These are phyloP conservation scores for Phenacoccus solenopsis DNA, from an alignment of 1,140 invertebrate genomes.

Conservation along the genomic window DNA sequence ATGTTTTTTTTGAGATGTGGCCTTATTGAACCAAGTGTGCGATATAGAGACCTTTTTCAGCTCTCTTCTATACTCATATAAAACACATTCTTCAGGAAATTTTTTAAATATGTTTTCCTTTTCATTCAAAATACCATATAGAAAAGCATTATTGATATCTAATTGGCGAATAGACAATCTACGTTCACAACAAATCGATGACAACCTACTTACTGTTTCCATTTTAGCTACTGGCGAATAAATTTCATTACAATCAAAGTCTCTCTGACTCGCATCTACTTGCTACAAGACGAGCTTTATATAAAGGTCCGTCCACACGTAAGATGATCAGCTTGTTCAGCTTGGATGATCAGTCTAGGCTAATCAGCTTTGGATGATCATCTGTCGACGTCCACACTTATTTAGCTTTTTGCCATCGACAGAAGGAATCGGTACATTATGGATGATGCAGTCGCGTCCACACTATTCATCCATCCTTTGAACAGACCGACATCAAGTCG, in stretches of 20 bases:
- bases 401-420: too few relatives aligned
- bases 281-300: constrained; percentile 27
- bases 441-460: too few relatives aligned
- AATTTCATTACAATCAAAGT: constrained; percentile 22
- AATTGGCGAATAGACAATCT: constrained; percentile 14
- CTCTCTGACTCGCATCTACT: constrained; percentile 25
- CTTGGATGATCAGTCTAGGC: too few relatives aligned
- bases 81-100: constrained; percentile 20
- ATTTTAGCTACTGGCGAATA: constrained; percentile 26
- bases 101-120: constrained; percentile 16
- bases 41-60: constrained; percentile 17
- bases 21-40: too few relatives aligned
- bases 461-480: too few relatives aligned
- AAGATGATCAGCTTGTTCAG: too few relatives aligned
- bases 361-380: too few relatives aligned
- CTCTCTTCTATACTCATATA: constrained; percentile 28
- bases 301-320: too few relatives aligned
- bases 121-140: constrained; percentile 23
- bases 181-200: not conserved
- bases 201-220: constrained; percentile 1
- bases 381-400: too few relatives aligned
- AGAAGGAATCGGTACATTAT: too few relatives aligned
- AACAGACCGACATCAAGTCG: too few relatives aligned
- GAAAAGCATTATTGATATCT: constrained; percentile 18
- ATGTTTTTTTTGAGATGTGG: too few relatives aligned